phyloP scores from a whole-genome alignment of 2,888 invertebrate species.

The Phyto melanocephala region DNA sequence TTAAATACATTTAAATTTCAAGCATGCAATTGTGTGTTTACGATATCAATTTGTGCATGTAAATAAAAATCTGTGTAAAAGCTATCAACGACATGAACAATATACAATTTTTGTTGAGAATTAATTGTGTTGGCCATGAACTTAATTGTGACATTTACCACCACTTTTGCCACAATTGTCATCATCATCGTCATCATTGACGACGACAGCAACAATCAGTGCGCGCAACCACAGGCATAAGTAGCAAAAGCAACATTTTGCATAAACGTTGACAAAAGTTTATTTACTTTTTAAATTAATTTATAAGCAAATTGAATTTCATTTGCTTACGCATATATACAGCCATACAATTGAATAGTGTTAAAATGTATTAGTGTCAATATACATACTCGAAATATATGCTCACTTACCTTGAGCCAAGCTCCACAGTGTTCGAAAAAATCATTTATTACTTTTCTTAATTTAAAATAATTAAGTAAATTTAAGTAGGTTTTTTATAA shows the following conservation, averaged over 20 bases:
- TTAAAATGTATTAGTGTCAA: too few relatives aligned
- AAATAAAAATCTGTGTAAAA: not conserved
- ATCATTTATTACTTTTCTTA: too few relatives aligned
- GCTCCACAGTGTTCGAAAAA: too few relatives aligned
- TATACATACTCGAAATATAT: too few relatives aligned
- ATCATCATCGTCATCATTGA: constrained; percentile 5
- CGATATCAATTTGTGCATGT: not conserved
- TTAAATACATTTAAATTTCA: not conserved
- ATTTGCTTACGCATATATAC: not conserved
- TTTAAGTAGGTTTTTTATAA: too few relatives aligned
- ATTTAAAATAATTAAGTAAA: too few relatives aligned
- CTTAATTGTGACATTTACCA: constrained; percentile 60
- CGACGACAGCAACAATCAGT: constrained; percentile 18
- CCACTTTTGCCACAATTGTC: constrained; percentile 42
- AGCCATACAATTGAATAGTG: too few relatives aligned
- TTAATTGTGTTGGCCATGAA: constrained; percentile 62
- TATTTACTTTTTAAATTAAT: constrained; percentile 54
- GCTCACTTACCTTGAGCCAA: too few relatives aligned
- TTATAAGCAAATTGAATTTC: constrained; percentile 54
- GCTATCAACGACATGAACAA: constrained; percentile 4
- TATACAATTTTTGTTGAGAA: constrained; percentile 30
- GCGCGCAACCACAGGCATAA: constrained; percentile 18
- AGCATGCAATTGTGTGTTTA: not conserved
- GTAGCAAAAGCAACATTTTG: constrained; percentile 19
- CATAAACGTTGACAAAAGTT: constrained; percentile 52